Evolutionary conservation across 92 coral and sea anemone species (phyloP).

Genomic region (Phenganax marumi): DNA sequence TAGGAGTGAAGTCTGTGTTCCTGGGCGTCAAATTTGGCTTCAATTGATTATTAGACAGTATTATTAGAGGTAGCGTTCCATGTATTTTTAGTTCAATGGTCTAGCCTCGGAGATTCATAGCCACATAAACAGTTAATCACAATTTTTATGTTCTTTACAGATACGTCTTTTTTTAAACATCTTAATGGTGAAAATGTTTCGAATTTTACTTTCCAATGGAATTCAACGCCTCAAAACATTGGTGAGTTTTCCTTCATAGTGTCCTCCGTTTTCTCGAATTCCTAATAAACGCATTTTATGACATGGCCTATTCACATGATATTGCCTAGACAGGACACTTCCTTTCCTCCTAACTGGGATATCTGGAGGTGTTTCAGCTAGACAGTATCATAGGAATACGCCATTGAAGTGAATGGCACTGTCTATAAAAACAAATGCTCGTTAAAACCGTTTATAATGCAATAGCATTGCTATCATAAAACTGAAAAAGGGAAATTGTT

Average conservation of each 20-base stretch:
- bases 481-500: too few species aligned
- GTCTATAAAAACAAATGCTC: too few species aligned
- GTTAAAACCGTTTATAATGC: not conserved
- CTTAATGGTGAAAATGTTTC: conserved; percentile 86
- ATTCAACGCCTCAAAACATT: conserved; percentile 77
- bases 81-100: too few species aligned
- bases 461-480: not conserved
- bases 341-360: too few species aligned
- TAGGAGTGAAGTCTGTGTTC: too few species aligned
- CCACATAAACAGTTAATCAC: not conserved
- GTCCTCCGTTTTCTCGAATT: not conserved
- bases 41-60: too few species aligned
- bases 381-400: too few species aligned
- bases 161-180: conserved; percentile 82
- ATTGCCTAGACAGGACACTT: too few species aligned
- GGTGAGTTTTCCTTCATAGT: conserved; percentile 57
- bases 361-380: too few species aligned
- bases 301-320: not conserved
- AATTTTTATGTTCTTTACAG: conserved; percentile 41
- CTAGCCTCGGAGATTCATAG: not conserved
- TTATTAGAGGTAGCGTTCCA: too few species aligned
- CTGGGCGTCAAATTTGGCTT: too few species aligned
- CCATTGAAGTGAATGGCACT: too few species aligned
- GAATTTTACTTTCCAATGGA: conserved; percentile 82
- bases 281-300: not conserved